Percentiles rank a stretch among this genome's conserved stretches.
Conservation (phyloP, 2,797 vertebrate species). For the Gymnothorax javanicus region DNA sequence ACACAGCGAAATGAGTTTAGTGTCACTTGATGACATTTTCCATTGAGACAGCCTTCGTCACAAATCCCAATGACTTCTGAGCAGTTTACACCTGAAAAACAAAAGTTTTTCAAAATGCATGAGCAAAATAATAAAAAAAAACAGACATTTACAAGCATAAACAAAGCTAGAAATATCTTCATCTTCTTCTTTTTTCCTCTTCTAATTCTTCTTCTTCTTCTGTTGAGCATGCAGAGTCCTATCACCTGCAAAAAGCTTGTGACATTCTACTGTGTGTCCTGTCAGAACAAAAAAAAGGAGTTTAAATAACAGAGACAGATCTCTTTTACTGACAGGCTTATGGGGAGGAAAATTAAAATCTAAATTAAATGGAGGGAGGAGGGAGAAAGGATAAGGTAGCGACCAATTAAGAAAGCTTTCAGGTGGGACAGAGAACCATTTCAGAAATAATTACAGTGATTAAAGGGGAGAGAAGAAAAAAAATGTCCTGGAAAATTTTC, state of each 20-base stretch:
- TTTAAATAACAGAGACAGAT: constrained; percentile 36
- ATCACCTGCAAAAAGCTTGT: background rate
- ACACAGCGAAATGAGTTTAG: constrained; percentile 72
- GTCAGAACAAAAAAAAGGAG: background rate
- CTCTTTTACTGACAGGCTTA: constrained; percentile 34
- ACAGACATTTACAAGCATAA: background rate
- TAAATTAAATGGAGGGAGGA: constrained; percentile 40
- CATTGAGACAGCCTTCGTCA: constrained; percentile 68
- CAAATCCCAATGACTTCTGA: constrained; percentile 77
- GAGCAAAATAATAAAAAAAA: background rate
- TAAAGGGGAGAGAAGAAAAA: constrained; percentile 38
- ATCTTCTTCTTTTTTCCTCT: background rate
- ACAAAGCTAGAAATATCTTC: too few species aligned
- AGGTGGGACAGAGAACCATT: constrained; percentile 45
- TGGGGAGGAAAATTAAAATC: constrained; percentile 36
- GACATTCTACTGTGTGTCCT: background rate
- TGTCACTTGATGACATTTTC: constrained; percentile 67
- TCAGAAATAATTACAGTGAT: constrained; percentile 45
- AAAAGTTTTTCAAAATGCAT: constrained; percentile 2
- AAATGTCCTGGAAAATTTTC: constrained; percentile 32
- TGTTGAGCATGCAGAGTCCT: background rate
- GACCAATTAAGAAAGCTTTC: constrained; percentile 47
- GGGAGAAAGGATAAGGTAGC: constrained; percentile 37
- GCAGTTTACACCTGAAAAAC: constrained; percentile 76
- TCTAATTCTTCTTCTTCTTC: background rate